phyloP scores from a whole-genome alignment of 1,140 invertebrate genomes.

The Ptiloglossa arizonensis region DNA sequence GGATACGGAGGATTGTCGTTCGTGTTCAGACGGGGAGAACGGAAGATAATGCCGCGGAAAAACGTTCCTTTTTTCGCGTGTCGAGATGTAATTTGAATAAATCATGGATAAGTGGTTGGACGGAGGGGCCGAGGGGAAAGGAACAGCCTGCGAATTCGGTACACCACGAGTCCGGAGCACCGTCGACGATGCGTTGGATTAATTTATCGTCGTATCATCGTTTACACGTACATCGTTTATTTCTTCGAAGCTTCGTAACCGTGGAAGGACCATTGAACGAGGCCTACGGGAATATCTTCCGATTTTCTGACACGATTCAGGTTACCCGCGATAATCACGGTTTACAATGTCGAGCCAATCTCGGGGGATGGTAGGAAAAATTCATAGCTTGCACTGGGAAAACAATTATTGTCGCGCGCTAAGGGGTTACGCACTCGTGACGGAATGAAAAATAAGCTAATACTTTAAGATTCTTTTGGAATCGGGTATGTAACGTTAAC shows the following conservation, averaged over 20 bases:
- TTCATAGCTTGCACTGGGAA: background rate
- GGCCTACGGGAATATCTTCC: constrained; percentile 49
- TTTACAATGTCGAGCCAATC: constrained; percentile 47
- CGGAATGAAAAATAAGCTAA: too few species aligned
- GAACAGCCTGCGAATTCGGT: constrained; percentile 55
- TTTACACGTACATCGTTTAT: constrained; percentile 56
- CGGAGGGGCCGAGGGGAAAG: background rate
- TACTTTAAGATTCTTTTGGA: too few species aligned
- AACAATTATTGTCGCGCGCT: too few species aligned
- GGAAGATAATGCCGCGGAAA: constrained; percentile 51
- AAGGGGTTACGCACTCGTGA: too few species aligned
- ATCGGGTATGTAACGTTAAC: too few species aligned
- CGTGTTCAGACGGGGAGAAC: constrained; percentile 27
- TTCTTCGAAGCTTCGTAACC: constrained; percentile 23
- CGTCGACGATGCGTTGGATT: constrained; percentile 56
- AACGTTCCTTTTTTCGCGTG: constrained; percentile 66
- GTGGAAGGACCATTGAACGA: constrained; percentile 42
- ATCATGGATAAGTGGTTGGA: constrained; percentile 63
- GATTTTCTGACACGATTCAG: constrained; percentile 41
- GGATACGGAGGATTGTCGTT: constrained; percentile 51
- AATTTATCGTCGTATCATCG: constrained; percentile 61
- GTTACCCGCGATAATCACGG: constrained; percentile 45
- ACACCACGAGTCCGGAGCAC: constrained; percentile 39
- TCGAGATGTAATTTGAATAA: constrained; percentile 66
- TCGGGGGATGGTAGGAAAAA: constrained; percentile 3